phyloP scores from a whole-genome alignment of 2,113 vertebrate genomes.

The Mellivora capensis region DNA sequence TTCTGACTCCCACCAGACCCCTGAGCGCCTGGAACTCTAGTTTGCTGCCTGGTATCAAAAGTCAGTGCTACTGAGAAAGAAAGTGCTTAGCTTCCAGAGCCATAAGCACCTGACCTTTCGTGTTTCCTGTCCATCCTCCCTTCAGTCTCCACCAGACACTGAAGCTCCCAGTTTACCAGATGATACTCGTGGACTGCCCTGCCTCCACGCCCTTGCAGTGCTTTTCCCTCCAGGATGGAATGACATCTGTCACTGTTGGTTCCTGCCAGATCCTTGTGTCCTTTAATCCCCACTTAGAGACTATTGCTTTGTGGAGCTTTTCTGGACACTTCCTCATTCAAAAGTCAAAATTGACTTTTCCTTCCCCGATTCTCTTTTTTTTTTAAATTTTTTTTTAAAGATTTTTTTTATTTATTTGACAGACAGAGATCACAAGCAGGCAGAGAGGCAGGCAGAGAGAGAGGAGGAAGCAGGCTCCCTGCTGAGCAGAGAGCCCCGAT shows the following conservation, averaged over 20 bases:
- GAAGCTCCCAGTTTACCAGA: neutral
- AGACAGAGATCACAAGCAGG: too few relatives aligned
- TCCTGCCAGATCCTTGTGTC: neutral
- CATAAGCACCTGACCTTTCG: neutral
- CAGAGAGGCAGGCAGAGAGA: too few relatives aligned
- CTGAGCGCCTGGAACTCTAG: neutral
- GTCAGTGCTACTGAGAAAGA: neutral
- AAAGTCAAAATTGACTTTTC: neutral
- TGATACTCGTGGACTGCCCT: fast-evolving
- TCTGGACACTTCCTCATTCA: neutral
- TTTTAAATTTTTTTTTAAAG: too few relatives aligned
- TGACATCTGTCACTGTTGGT: neutral
- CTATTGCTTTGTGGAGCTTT: neutral
- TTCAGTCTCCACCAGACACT: neutral
- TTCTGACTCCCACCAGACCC: neutral
- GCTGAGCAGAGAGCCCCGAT: too few relatives aligned
- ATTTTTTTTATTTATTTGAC: too few relatives aligned
- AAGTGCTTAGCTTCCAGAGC: neutral
- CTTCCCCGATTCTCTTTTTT: neutral
- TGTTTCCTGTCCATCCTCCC: neutral
- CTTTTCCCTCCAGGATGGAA: neutral
- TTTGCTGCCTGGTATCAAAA: neutral
- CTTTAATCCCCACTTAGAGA: neutral
- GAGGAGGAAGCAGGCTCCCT: too few relatives aligned
- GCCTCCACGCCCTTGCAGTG: neutral